phyloP scores from a whole-genome alignment of 1,140 invertebrate species.

The Papilio polytes region DNA sequence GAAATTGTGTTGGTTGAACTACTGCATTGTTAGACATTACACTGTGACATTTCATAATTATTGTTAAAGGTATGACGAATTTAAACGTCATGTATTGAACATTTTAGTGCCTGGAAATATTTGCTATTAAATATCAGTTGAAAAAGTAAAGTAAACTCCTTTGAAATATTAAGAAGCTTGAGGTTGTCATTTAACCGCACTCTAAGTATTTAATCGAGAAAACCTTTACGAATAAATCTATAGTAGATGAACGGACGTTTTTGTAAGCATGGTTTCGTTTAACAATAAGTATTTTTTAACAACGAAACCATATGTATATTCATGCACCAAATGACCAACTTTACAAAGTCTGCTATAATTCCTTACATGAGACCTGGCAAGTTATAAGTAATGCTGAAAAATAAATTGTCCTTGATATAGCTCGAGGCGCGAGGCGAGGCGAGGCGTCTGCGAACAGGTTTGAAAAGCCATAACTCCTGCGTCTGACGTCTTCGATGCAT shows the following conservation, averaged over 20 bases:
- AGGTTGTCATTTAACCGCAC: too few relatives aligned
- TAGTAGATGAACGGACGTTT: too few relatives aligned
- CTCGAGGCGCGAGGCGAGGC: slow-evolving; percentile 46
- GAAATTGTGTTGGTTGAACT: slow-evolving; percentile 58
- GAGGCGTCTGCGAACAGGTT: slow-evolving; percentile 59
- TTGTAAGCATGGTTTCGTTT: too few relatives aligned
- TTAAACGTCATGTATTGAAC: not conserved
- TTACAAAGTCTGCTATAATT: not conserved
- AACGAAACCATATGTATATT: too few relatives aligned
- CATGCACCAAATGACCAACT: slow-evolving; percentile 34
- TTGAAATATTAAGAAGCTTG: not conserved
- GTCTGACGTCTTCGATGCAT: slow-evolving; percentile 58
- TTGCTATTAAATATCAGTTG: not conserved
- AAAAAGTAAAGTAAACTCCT: not conserved
- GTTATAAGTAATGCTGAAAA: slow-evolving; percentile 50
- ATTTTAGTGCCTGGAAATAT: not conserved
- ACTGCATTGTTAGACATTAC: slow-evolving; percentile 51
- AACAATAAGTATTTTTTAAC: too few relatives aligned
- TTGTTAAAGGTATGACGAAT: slow-evolving; percentile 20
- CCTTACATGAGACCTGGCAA: not conserved
- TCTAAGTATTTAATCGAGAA: too few relatives aligned
- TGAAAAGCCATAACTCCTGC: slow-evolving; percentile 62
- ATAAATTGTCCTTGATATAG: slow-evolving; percentile 67
- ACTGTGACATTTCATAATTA: slow-evolving; percentile 40
- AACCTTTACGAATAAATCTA: too few relatives aligned